These are phyloP conservation scores for Hirtodrosophila cameraria DNA, from an alignment of 2,888 invertebrate genomes.

Conservation along the genomic window DNA sequence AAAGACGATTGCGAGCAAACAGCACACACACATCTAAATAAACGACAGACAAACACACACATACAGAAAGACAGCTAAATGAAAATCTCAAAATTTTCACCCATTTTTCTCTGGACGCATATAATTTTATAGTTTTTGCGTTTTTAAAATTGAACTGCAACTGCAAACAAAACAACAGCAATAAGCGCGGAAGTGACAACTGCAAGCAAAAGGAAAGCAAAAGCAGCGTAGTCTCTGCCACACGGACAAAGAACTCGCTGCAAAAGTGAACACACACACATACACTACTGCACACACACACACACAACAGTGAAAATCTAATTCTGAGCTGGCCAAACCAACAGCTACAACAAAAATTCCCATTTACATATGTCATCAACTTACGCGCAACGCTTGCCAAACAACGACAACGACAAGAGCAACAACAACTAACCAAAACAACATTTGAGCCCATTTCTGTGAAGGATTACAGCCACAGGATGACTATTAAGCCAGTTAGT, in stretches of 20 bases:
- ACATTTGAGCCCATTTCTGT: slow-evolving; percentile 10
- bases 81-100: slow-evolving; percentile 70
- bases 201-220: slow-evolving; percentile 14
- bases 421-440: background rate
- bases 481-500: slow-evolving; percentile 84
- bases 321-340: slow-evolving; percentile 51
- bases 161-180: slow-evolving; percentile 18
- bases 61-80: slow-evolving; percentile 43
- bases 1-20: slow-evolving; percentile 36
- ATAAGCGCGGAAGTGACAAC: slow-evolving; percentile 7
- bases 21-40: slow-evolving; percentile 21
- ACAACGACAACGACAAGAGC: too few relatives aligned
- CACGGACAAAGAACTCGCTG: slow-evolving; percentile 50
- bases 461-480: slow-evolving; percentile 42
- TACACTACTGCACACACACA: slow-evolving; percentile 11
- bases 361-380: slow-evolving; percentile 39
- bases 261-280: slow-evolving; percentile 19
- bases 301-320: slow-evolving; percentile 22
- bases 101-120: slow-evolving; percentile 33
- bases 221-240: slow-evolving; percentile 22
- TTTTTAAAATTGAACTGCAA: slow-evolving; percentile 6
- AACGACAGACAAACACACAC: slow-evolving; percentile 16
- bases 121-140: slow-evolving; percentile 27
- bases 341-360: slow-evolving; percentile 26
- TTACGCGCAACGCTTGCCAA: slow-evolving; percentile 1